Evolutionary conservation across 2,888 invertebrate genomes (phyloP), one percentile per base, ranked within the genome.

Genomic region (Platycheirus rosarum): DNA sequence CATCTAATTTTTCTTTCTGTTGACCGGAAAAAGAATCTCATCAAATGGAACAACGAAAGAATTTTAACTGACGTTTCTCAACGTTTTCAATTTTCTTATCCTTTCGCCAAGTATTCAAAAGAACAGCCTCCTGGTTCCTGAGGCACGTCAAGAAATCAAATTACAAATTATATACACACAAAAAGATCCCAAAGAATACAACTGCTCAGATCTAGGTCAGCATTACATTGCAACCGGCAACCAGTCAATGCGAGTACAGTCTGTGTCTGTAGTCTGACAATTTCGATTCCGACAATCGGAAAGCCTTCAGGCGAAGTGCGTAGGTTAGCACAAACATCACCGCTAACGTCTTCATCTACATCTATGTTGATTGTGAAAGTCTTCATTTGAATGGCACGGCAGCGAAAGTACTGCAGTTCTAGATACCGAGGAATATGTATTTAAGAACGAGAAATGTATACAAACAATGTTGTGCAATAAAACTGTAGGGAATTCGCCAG

Each of bases 351-450:
- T 79, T 69, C 68, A 74, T 76, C 23, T 18, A 40, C 42, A 4
- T 32, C 29, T 1, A n/a, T n/a, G 29, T 32, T 14, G 62, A 42
- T 74, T 69, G 79, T 68, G 79, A 79, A 79, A 79, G 79, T 79
- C 49, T 35, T 78, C 18, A 5, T 14, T 29, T 18, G n/a, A 14
- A 8, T 11, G 13, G 29, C 8, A 7, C 29, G 29, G 3, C 23
- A 37, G 79, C 74, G 79, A 79, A 74, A 79, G 79, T 79, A 49
- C 48, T 37, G 9, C 35, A 18, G 23, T 55, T 60, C 55, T 62
- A 51, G 46, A 40, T 42, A 7, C 20, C 13, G 37, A 13, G 3
- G 13, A 40, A 6, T 13, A 3, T 13, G 13, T 2, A 2, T 13
- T 13, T 13, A 5, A 40, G 37, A 40, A 40, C 8, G 2, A 2